Evolutionary conservation across 2,113 vertebrate genomes (phyloP).

Genomic region (Romanogobio albipinnatus): DNA sequence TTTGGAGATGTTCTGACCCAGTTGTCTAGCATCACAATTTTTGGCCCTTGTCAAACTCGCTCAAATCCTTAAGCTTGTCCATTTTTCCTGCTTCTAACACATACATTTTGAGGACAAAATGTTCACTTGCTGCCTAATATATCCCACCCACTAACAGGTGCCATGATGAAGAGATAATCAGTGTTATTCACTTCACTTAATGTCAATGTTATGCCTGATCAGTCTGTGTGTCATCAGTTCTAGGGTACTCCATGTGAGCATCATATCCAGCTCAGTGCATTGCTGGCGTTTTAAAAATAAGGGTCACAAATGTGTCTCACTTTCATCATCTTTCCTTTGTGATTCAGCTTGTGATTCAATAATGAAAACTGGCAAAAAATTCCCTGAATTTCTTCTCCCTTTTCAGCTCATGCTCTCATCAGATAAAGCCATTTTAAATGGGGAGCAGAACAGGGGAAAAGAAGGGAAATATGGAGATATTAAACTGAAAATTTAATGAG

Average conservation of each 20-base stretch:
- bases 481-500: constrained; percentile 44
- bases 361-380: background rate
- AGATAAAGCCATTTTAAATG: constrained; percentile 26
- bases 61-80: too few relatives aligned
- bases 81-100: too few relatives aligned
- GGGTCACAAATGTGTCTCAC: background rate
- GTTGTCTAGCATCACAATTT: too few relatives aligned
- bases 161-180: too few relatives aligned
- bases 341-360: background rate
- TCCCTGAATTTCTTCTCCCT: background rate
- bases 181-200: too few relatives aligned
- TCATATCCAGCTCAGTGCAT: background rate
- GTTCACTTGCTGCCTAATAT: too few relatives aligned
- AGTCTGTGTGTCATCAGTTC: background rate
- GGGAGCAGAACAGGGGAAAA: background rate
- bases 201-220: too few relatives aligned
- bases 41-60: too few relatives aligned
- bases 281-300: background rate
- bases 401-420: background rate
- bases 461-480: constrained; percentile 29
- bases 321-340: background rate
- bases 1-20: too few relatives aligned
- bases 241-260: background rate
- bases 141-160: too few relatives aligned
- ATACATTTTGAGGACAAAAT: too few relatives aligned